Conservation (phyloP, 2,113 vertebrate species). For the Genyomyrus donnyi region DNA sequence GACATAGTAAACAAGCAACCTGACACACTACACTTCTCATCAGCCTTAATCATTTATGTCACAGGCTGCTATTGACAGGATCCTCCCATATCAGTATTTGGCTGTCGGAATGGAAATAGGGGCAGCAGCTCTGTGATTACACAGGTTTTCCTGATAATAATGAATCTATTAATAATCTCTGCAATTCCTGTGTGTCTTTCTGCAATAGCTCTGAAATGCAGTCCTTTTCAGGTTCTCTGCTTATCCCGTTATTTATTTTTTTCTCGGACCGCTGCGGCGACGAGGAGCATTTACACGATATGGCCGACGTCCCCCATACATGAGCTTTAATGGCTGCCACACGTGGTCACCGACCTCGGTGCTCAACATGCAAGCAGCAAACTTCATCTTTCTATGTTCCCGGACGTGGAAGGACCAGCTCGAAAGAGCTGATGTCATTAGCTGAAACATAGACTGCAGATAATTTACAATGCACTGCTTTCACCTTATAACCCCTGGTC, state of each 20-base stretch:
- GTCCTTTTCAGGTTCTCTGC: neutral
- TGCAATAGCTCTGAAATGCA: neutral
- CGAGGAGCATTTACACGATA: neutral
- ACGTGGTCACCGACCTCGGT: neutral
- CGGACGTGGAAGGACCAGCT: neutral
- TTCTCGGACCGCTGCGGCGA: neutral
- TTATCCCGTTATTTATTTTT: neutral
- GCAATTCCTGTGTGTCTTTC: neutral
- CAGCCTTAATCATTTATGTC: neutral
- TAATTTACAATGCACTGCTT: neutral
- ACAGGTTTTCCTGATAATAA: neutral
- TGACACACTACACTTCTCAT: neutral
- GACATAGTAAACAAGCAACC: neutral
- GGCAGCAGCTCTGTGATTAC: neutral
- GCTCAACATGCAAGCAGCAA: neutral
- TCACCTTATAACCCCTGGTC: neutral
- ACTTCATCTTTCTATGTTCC: neutral
- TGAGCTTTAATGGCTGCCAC: neutral
- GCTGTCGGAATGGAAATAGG: neutral
- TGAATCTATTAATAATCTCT: neutral
- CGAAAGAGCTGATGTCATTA: neutral
- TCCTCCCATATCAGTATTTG: neutral
- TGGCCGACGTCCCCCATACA: neutral
- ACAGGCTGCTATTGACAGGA: neutral
- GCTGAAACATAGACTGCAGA: neutral